A percentile compares a stretch with the other conserved stretches of the same genome.
Evolutionary conservation across 2,113 vertebrate genomes (phyloP).

Genomic region (Microcebus jonahi): DNA sequence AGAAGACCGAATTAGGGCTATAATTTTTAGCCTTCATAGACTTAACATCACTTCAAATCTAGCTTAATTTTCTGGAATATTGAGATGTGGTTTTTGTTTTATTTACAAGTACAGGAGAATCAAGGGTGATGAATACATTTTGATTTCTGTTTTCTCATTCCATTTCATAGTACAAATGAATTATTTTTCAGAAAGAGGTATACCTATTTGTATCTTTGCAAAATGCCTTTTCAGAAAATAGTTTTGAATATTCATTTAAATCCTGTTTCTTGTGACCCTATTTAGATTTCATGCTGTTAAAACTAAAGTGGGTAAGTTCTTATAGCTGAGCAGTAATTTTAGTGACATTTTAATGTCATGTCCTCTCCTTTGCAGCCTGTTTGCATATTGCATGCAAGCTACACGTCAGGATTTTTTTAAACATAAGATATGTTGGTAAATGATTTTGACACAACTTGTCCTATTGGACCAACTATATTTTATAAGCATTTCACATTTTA

Average conservation of each 20-base stretch:
- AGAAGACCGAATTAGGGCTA: neutral
- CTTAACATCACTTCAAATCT: slow-evolving; percentile 3
- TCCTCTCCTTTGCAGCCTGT: neutral
- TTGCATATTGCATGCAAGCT: neutral
- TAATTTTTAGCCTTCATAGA: slow-evolving; percentile 8
- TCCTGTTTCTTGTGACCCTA: neutral
- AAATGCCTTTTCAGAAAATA: slow-evolving; percentile 19
- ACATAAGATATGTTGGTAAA: neutral
- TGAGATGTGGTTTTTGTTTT: neutral
- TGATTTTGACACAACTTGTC: slow-evolving; percentile 23
- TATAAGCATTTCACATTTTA: neutral
- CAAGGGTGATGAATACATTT: neutral
- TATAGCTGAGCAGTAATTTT: neutral
- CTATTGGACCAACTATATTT: neutral
- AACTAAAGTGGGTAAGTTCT: neutral
- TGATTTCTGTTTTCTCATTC: neutral
- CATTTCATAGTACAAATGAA: slow-evolving; percentile 7
- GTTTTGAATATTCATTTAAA: slow-evolving; percentile 38
- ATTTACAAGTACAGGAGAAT: neutral
- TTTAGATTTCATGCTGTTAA: neutral
- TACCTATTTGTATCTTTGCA: neutral
- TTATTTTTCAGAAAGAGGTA: neutral
- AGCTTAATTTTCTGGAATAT: neutral
- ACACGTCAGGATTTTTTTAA: neutral
- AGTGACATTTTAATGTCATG: slow-evolving; percentile 54